Base-by-base conservation (phyloP, 2,888 invertebrate species). In the Epistrophella euchroma region DNA sequence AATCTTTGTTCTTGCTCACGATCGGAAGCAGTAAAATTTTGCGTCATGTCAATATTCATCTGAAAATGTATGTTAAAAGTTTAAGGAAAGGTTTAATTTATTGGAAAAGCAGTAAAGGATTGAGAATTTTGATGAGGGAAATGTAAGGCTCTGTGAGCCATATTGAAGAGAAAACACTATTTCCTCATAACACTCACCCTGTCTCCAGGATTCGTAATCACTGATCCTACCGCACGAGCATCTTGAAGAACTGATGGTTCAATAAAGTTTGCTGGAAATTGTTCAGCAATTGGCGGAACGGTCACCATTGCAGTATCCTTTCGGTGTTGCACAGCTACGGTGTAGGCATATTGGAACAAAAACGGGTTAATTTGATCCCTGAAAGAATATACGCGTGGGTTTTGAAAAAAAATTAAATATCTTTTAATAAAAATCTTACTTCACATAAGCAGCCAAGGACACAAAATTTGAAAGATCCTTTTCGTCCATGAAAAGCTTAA, bases 201-300 rank as follows among this genome's bases (percentile, higher is more conserved):
- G 6, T 93, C 89, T 11, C 91, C 91, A 7, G 89, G 88, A 75
- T 91, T 90, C 0, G 94, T 93, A 2, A 95, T 94, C 2, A 96
- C 93, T 43, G 94, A 94, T 68, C 95, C 94, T 90, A 95, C 95
- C 90, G 96, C 96, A 15, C 96, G 93, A 0, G 96, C 96, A 68
- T 94, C 93, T 1, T 94, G 93, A 90, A 97, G 95, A 3, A 96
- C 94, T 47, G 95, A 94, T 11, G 96, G 95, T 89, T 97, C 96
- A 89, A 97, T 93, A 91, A 96, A 97, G 92, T 96, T 96, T 90
- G 96, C 95, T 0, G 97, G 98, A 91, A 97, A 97, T 0, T 95
- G 93, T 91, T 97, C 96, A 47, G 95, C 94, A 88, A 97, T 94
- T 0, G 96, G 95, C 0, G 97, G 97, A 0, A 97, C 97, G 60